phyloP scores from a whole-genome alignment of 1,140 invertebrate genomes.

The Hypsibius dujardini region DNA sequence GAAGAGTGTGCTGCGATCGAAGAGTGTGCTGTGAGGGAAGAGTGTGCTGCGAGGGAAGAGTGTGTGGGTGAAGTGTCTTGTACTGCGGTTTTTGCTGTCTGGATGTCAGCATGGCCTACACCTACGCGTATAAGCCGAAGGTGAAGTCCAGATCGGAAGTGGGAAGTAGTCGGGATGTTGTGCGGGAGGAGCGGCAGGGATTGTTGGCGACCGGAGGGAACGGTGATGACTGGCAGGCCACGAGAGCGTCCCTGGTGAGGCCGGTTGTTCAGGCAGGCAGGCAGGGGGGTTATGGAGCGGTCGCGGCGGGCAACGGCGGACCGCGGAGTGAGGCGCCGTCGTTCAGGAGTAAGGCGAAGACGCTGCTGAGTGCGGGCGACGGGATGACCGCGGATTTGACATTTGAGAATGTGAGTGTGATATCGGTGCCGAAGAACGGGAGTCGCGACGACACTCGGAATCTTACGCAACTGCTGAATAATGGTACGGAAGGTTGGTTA shows the following conservation, averaged over 20 bases:
- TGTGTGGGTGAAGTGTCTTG: no score
- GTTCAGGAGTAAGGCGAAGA: background rate
- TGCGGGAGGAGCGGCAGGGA: no score
- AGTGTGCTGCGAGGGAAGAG: no score
- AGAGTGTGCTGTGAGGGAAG: no score
- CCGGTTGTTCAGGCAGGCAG: no score
- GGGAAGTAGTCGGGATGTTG: background rate
- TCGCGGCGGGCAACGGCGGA: background rate
- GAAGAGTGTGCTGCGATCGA: no score
- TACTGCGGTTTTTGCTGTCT: background rate
- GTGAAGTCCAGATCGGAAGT: background rate
- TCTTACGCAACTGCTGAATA: background rate
- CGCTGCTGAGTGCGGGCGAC: conserved; percentile 11
- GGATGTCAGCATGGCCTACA: background rate
- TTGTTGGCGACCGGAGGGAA: no score
- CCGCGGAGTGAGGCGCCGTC: background rate
- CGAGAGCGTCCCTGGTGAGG: no score
- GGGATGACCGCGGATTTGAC: background rate
- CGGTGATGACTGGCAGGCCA: no score
- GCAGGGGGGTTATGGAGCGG: background rate
- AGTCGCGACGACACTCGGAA: background rate
- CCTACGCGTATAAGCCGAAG: background rate
- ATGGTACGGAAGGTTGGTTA: background rate
- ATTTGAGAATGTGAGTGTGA: background rate
- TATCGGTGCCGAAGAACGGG: background rate